Percentiles rank a stretch among this genome's conserved stretches.
Conservation (phyloP, 1,140 invertebrate species). For the Pantala flavescens region DNA sequence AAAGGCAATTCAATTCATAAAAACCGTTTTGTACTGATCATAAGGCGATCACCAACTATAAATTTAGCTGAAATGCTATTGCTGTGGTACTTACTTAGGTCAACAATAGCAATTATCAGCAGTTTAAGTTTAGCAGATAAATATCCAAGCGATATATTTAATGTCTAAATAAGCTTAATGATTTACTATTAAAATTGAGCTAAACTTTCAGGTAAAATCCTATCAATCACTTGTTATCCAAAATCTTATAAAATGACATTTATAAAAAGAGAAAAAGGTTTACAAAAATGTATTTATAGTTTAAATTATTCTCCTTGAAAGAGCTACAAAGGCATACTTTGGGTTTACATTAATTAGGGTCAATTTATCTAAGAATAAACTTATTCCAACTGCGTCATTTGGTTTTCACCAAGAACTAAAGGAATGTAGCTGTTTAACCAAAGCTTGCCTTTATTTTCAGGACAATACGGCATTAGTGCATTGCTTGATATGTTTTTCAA, state of each 20-base stretch:
- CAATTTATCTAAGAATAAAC: too few species aligned
- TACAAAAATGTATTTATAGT: not conserved
- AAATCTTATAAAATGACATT: not conserved
- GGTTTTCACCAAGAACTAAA: not conserved
- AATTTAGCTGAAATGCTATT: slow-evolving; percentile 4
- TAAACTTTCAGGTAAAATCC: not conserved
- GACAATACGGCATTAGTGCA: slow-evolving; percentile 8
- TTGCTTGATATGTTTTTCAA: not conserved
- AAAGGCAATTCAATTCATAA: slow-evolving; percentile 10
- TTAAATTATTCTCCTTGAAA: not conserved
- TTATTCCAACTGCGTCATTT: too few species aligned
- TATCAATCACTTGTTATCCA: not conserved
- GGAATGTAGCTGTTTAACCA: not conserved
- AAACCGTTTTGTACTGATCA: slow-evolving; percentile 4
- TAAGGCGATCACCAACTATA: not conserved
- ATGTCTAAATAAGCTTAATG: not conserved
- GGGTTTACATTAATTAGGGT: not conserved
- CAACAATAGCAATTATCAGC: slow-evolving; percentile 3
- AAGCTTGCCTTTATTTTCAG: slow-evolving; percentile 9
- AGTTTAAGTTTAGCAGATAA: not conserved
- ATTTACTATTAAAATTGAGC: not conserved
- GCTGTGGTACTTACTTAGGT: not conserved
- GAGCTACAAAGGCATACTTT: slow-evolving; percentile 6
- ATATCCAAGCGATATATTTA: not conserved
- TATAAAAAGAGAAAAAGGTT: too few species aligned